These are phyloP conservation scores for Pteropus alecto DNA, from an alignment of 2,113 vertebrate genomes.

Conservation along the genomic window DNA sequence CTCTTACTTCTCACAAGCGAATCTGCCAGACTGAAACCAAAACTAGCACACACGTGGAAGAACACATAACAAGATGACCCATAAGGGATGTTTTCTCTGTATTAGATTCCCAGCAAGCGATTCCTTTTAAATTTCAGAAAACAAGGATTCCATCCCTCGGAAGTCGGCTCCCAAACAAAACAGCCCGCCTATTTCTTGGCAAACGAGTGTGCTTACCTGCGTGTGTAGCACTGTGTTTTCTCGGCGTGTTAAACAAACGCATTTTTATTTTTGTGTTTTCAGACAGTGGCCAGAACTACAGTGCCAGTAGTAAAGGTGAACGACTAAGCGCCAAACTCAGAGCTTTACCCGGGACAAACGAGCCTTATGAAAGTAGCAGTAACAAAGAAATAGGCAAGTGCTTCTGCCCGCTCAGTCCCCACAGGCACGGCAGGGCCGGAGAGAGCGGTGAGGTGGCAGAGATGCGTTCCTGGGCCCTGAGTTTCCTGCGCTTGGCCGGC, in stretches of 20 bases:
- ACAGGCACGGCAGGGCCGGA: neutral
- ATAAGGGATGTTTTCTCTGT: neutral
- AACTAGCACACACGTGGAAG: neutral
- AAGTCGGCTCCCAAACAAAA: slow-evolving; percentile 12
- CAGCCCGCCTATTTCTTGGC: slow-evolving; percentile 38
- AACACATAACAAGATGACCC: neutral
- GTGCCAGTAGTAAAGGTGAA: slow-evolving; percentile 87
- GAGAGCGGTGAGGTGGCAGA: neutral
- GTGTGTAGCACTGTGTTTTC: slow-evolving; percentile 17
- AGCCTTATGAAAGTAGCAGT: slow-evolving; percentile 92
- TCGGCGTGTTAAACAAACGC: slow-evolving; percentile 31
- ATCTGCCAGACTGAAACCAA: neutral
- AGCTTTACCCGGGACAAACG: slow-evolving; percentile 88
- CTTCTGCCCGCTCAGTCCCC: neutral
- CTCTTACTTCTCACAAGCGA: neutral
- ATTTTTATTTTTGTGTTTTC: slow-evolving; percentile 65
- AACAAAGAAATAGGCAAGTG: slow-evolving; percentile 92
- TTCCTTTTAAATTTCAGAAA: neutral
- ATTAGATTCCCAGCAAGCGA: neutral
- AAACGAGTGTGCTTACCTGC: slow-evolving; percentile 51
- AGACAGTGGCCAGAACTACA: slow-evolving; percentile 89
- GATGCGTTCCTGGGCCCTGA: neutral
- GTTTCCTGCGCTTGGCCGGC: neutral
- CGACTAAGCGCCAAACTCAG: slow-evolving; percentile 89
- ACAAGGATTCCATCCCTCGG: neutral